Percentiles rank a stretch among this genome's conserved stretches.
Conservation (phyloP, 2,797 vertebrate genomes). For the Percopsis omiscomaycus region DNA sequence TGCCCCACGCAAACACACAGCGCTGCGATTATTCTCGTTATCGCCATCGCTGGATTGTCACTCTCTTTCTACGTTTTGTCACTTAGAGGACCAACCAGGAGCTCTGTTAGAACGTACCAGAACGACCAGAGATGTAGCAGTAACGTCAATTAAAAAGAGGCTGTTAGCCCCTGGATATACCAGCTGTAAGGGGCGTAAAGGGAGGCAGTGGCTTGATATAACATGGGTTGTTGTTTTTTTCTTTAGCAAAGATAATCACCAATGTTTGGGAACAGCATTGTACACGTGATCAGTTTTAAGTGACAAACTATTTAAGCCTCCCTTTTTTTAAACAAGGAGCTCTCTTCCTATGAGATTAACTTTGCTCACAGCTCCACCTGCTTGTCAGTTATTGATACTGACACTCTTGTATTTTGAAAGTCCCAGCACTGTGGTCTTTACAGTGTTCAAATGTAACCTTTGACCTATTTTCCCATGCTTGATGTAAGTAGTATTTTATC, state of each 20-base stretch:
- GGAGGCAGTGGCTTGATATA: constrained; percentile 39
- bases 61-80: constrained; percentile 48
- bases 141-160: constrained; percentile 68
- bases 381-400: constrained; percentile 79
- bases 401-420: constrained; percentile 46
- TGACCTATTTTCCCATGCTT: not conserved
- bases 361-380: constrained; percentile 87
- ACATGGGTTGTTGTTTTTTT: constrained; percentile 5
- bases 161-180: constrained; percentile 54
- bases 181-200: constrained; percentile 40
- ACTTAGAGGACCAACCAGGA: constrained; percentile 60
- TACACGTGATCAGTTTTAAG: constrained; percentile 10
- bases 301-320: constrained; percentile 2
- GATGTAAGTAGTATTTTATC: not conserved
- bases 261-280: constrained; percentile 27
- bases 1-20: constrained; percentile 53
- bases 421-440: not conserved
- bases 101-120: constrained; percentile 43
- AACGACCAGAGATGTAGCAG: constrained; percentile 58
- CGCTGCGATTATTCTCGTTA: constrained; percentile 78
- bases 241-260: constrained; percentile 24
- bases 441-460: constrained; percentile 11
- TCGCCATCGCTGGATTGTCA: constrained; percentile 73
- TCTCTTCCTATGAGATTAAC: constrained; percentile 59
- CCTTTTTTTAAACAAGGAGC: not conserved